A percentile compares a stretch with the other conserved stretches of the same genome.
Conservation (phyloP, 2,797 vertebrate species). For the Microtus californicus region DNA sequence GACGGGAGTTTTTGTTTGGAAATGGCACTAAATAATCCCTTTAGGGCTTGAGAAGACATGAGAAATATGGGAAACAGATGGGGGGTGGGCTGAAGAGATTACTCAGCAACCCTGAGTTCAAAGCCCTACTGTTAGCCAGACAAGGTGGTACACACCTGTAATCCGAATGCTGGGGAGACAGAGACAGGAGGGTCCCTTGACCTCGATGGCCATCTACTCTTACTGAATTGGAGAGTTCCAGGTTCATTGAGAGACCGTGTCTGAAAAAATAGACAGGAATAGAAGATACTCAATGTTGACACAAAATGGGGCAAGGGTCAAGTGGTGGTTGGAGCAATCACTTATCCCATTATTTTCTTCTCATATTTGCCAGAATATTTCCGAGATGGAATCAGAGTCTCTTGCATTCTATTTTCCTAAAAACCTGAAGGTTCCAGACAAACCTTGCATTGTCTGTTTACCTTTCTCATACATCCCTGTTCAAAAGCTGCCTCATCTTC, state of each 20-base stretch:
- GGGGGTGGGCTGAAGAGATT: neutral
- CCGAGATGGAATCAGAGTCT: neutral
- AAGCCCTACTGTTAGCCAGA: neutral
- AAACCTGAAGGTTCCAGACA: neutral
- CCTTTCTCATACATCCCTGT: too few species aligned
- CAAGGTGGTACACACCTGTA: neutral
- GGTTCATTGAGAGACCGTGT: neutral
- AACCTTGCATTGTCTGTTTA: neutral
- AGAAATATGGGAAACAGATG: neutral
- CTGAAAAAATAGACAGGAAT: neutral
- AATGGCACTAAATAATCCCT: neutral
- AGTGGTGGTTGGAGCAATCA: neutral
- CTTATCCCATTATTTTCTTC: neutral
- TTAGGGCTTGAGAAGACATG: neutral
- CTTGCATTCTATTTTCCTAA: neutral
- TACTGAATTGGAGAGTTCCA: neutral
- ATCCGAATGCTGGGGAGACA: neutral
- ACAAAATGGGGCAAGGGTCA: neutral
- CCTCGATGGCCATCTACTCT: neutral
- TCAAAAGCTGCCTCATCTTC: neutral
- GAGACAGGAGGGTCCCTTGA: neutral
- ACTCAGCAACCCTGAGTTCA: neutral
- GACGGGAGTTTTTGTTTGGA: constrained; percentile 4
- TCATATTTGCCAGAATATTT: neutral
- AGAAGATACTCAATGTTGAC: neutral